phyloP scores from a whole-genome alignment of 2,888 invertebrate genomes.

The Acleris sparsana region DNA sequence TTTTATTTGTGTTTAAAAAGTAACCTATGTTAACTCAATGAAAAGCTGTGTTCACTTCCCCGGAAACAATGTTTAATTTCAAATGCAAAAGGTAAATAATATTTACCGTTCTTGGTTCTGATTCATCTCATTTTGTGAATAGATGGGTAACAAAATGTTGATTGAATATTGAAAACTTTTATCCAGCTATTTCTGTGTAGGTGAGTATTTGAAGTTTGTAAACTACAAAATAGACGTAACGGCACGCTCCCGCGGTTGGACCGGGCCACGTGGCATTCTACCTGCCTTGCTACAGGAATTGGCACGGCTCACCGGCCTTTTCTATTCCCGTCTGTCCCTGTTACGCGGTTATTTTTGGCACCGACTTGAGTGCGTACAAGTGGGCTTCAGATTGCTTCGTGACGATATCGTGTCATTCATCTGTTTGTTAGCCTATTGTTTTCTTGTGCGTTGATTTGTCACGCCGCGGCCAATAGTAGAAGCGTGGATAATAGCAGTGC shows the following conservation, averaged over 20 bases:
- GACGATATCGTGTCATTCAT: constrained; percentile 78
- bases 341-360: constrained; percentile 79
- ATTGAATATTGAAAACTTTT: no score
- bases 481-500: constrained; percentile 58
- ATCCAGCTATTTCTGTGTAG: no score
- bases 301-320: constrained; percentile 69
- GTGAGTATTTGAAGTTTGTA: background rate
- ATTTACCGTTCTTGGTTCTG: no score
- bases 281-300: constrained; percentile 66
- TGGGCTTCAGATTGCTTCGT: constrained; percentile 62
- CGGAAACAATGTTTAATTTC: no score
- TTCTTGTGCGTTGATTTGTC: constrained; percentile 75
- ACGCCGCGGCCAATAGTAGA: constrained; percentile 71
- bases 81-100: no score
- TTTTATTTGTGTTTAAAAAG: no score
- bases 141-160: no score
- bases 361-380: constrained; percentile 70
- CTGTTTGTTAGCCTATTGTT: constrained; percentile 78
- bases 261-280: constrained; percentile 66
- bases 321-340: constrained; percentile 77
- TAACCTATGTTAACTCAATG: no score
- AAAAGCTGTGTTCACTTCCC: no score
- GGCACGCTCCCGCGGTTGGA: constrained; percentile 49
- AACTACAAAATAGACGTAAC: constrained; percentile 43
- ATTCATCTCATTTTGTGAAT: no score